Evolutionary conservation across 1,140 invertebrate genomes (phyloP).

Genomic region (Amphibalanus amphitrite): DNA sequence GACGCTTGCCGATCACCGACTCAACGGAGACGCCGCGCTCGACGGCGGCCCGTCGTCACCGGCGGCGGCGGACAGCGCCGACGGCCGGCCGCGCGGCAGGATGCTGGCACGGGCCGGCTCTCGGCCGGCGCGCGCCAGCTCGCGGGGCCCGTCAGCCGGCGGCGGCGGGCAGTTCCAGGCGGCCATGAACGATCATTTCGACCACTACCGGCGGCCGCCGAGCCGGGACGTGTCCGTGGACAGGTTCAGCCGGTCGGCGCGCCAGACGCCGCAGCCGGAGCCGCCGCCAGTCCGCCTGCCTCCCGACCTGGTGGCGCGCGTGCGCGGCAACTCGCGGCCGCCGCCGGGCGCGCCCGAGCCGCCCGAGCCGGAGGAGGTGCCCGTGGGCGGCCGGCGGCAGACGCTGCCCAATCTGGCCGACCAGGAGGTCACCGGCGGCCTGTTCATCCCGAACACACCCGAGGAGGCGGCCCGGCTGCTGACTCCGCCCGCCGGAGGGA

Average conservation of each 20-base stretch:
- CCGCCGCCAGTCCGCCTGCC: constrained; percentile 11
- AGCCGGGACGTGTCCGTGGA: constrained; percentile 71
- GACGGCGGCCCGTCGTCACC: too few relatives aligned
- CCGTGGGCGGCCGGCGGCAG: neutral
- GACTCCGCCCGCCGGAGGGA: neutral
- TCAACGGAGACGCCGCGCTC: too few relatives aligned
- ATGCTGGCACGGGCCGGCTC: constrained; percentile 12
- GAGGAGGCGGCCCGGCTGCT: neutral
- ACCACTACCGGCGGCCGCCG: constrained; percentile 74
- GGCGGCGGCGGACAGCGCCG: constrained; percentile 7
- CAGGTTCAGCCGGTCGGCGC: constrained; percentile 34
- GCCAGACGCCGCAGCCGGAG: constrained; percentile 11
- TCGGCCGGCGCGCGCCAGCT: neutral
- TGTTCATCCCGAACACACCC: neutral
- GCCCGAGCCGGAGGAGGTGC: constrained; percentile 25
- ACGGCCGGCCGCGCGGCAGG: constrained; percentile 13
- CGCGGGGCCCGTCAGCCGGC: too few relatives aligned
- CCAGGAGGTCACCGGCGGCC: neutral
- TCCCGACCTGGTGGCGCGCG: constrained; percentile 8
- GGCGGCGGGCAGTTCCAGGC: neutral
- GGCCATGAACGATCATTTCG: constrained; percentile 48
- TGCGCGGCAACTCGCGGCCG: constrained; percentile 10
- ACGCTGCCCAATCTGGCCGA: neutral
- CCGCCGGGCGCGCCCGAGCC: constrained; percentile 20
- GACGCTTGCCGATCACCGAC: too few relatives aligned